These are phyloP conservation scores for Halisarca cf. caerulea DNA, from an alignment of 37 sponge, comb jelly and placozoan genomes.

Conservation along the genomic window DNA sequence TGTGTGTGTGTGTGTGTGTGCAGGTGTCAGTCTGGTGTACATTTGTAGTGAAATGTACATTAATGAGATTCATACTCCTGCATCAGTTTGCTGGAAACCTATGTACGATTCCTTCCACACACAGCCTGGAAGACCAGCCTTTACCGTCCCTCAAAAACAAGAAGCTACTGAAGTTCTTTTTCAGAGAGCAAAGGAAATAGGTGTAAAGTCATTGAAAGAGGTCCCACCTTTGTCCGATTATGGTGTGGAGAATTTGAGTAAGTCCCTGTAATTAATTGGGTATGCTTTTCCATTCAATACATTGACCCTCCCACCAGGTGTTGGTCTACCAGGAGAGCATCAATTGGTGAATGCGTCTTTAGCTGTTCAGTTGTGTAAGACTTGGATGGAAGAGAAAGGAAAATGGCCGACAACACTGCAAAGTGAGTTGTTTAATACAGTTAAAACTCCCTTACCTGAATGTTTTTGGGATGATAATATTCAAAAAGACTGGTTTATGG, in stretches of 20 bases:
- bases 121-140: slow-evolving; percentile 72
- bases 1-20: slow-evolving; percentile 22
- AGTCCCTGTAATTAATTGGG: neutral
- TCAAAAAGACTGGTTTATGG: too few species aligned
- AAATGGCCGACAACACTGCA: neutral
- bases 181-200: slow-evolving; percentile 63
- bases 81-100: too few species aligned
- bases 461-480: too few species aligned
- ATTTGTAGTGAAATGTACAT: too few species aligned
- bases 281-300: too few species aligned
- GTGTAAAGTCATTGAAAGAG: slow-evolving; percentile 34
- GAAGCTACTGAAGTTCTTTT: slow-evolving; percentile 53
- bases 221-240: slow-evolving; percentile 45
- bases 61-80: too few species aligned
- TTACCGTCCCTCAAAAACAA: slow-evolving; percentile 67
- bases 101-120: too few species aligned
- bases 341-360: slow-evolving; percentile 79
- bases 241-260: neutral
- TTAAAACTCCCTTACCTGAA: too few species aligned
- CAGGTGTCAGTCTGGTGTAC: neutral
- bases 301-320: slow-evolving; percentile 1
- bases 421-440: neutral
- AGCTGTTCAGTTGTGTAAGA: slow-evolving; percentile 61
- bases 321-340: slow-evolving; percentile 71
- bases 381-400: slow-evolving; percentile 57